Base-by-base conservation (phyloP, 2,113 vertebrate species). In the Nasalis larvatus region DNA sequence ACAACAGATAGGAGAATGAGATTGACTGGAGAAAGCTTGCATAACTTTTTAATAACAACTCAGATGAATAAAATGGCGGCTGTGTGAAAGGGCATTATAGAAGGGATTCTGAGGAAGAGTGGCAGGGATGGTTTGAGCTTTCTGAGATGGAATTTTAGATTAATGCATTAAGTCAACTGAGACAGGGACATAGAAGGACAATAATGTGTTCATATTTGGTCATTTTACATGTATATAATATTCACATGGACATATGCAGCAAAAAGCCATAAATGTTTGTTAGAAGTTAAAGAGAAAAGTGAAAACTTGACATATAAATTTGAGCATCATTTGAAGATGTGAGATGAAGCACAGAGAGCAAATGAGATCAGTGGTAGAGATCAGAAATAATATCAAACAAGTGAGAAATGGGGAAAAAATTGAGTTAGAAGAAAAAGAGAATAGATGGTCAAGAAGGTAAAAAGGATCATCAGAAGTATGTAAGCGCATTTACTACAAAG, bases 21-120 rank as follows among this genome's bases (percentile, higher is more conserved):
- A 80, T 13, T 37, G 12, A 32, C 0, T 16, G 11, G 1, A 25
- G 23, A 60, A 20, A 49, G 25, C 27, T 25, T 1, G 4, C 0
- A 0, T 66, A 60, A 40, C 17, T 40, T 32, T 20, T 40, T 63
- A 30, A 63, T 37, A 47, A 1, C 17, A 89, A 12, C 12, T 32
- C 7, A 7, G 42, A 3, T 20, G 60, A 49, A 25, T 13, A 12
- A 4, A 0, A 2, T 4, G 1, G n/a, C 14, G 88, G 35, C 30
- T 11, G 6, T 69, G 37, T 14, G 1, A 1, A 0, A 40, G 9
- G 49, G 76, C 16, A 6, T 42, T 4, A 16, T 1, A 12, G 35
- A 47, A 54, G 10, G 77, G 12, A 56, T 52, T 27, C 45, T 25
- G 8, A 27, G 63, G 2, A 42, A 49, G 2, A 7, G 12, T 23